Evolutionary conservation across 2,888 invertebrate species (phyloP), one percentile per base, ranked within the genome.

Genomic region (Oeneis ivallda): DNA sequence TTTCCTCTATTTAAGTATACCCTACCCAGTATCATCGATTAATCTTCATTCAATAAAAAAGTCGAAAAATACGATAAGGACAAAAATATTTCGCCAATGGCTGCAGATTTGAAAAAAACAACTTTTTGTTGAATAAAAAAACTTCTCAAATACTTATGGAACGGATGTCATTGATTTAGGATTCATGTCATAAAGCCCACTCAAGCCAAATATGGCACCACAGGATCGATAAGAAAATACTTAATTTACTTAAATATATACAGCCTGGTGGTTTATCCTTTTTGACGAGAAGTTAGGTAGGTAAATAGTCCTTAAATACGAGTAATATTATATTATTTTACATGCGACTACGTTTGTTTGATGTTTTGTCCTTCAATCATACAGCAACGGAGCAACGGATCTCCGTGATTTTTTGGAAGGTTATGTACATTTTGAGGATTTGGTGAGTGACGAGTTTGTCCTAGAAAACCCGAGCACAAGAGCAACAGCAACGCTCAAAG

Each of bases 141-240:
- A 41, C 10, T 37, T 39, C 37, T 43, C 43, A 26, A 57, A n/a
- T 54, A 54, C 39, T 56, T 56, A 58, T 11, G 45, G 58, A 58
- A 45, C 58, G 58, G 58, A 58, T 58, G 58, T 58, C 34, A 15
- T 13, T 4, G 32, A 47, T 34, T 58, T 47, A 47, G 15, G 15
- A 58, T 58, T 58, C 58, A 45, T 47, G 15, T 7, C 47, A 34
- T 32, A 13, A 58, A 10, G 11, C 13, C 41, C 56, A 54, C 54
- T 54, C 37, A n/a, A 32, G 45, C 13, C 47, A 34, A 34, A 58
- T 45, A 47, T 58, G 58, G 58, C 58, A 34, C 47, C 45, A 32
- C 11, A 11, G 41, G 13, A 13, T 47, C 17, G 10, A 15, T 54
- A 54, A 37, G 17, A 17, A 54, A 37, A 32, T 9, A 52, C 52